phyloP scores from a whole-genome alignment of 2,888 invertebrate species.

The Diaperis boleti region DNA sequence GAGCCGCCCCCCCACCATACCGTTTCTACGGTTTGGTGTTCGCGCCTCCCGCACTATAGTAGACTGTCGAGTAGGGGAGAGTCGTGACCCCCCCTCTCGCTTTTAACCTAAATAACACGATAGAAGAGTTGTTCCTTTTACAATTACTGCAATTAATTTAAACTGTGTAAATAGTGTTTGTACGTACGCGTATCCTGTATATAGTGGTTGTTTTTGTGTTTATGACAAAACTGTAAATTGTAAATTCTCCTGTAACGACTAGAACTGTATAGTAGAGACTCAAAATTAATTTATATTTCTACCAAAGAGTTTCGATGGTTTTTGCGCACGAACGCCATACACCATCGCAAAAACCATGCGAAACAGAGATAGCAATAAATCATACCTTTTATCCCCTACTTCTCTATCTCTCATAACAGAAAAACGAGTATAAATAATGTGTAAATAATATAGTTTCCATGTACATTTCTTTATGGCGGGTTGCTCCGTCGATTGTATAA shows the following conservation, averaged over 20 bases:
- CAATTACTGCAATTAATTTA: conserved; percentile 34
- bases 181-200: conserved; percentile 34
- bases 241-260: conserved; percentile 32
- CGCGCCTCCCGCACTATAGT: too few relatives aligned
- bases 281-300: conserved; percentile 42
- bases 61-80: conserved; percentile 35
- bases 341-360: conserved; percentile 25
- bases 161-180: conserved; percentile 39
- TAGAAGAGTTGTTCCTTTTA: conserved; percentile 42
- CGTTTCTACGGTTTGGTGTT: too few relatives aligned
- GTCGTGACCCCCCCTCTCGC: conserved; percentile 6
- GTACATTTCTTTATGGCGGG: conserved; percentile 21
- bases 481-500: conserved; percentile 3
- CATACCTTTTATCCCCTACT: neutral
- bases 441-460: conserved; percentile 24
- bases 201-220: conserved; percentile 37
- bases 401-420: conserved; percentile 10
- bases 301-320: conserved; percentile 40
- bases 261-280: conserved; percentile 38
- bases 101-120: conserved; percentile 18
- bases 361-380: conserved; percentile 35
- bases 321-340: conserved; percentile 26
- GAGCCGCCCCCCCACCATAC: too few relatives aligned
- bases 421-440: conserved; percentile 22
- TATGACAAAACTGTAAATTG: conserved; percentile 43